A percentile compares a stretch with the other conserved stretches of the same genome.
phyloP scores from a whole-genome alignment of 2,797 vertebrate species.

The Denticeps clupeoides region DNA sequence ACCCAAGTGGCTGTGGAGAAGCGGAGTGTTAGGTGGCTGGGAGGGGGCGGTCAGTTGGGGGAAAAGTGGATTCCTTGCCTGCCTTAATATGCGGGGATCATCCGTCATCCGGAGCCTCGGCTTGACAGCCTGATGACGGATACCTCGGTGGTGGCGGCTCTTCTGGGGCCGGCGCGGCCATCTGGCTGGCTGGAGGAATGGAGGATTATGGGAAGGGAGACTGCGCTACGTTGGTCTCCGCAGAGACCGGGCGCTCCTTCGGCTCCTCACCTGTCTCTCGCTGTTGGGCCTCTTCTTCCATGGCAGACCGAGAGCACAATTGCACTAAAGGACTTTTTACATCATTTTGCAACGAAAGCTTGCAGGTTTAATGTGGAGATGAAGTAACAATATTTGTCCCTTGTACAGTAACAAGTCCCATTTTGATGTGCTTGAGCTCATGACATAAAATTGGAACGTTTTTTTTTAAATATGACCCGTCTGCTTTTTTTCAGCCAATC shows the following conservation, averaged over 20 bases:
- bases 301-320: too few relatives aligned
- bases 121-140: slow-evolving; percentile 45
- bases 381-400: too few relatives aligned
- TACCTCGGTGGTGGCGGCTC: slow-evolving; percentile 21
- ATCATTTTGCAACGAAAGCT: too few relatives aligned
- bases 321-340: too few relatives aligned
- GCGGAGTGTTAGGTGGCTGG: background rate
- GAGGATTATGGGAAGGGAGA: slow-evolving; percentile 15
- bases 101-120: slow-evolving; percentile 48
- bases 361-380: too few relatives aligned
- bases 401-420: too few relatives aligned
- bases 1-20: background rate
- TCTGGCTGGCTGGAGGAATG: slow-evolving; percentile 23
- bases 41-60: slow-evolving; percentile 2
- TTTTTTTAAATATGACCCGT: too few relatives aligned
- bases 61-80: slow-evolving; percentile 17
- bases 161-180: slow-evolving; percentile 21
- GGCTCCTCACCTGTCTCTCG: slow-evolving; percentile 15
- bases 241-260: slow-evolving; percentile 18
- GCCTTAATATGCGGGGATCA: slow-evolving; percentile 39
- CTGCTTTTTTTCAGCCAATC: slow-evolving; percentile 58
- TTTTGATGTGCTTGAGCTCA: too few relatives aligned
- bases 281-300: background rate
- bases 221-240: slow-evolving; percentile 22
- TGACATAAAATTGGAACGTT: too few relatives aligned